Evolutionary conservation across 2,888 invertebrate genomes (phyloP), one percentile per base, ranked within the genome.

Genomic region (Nebria brevicollis): DNA sequence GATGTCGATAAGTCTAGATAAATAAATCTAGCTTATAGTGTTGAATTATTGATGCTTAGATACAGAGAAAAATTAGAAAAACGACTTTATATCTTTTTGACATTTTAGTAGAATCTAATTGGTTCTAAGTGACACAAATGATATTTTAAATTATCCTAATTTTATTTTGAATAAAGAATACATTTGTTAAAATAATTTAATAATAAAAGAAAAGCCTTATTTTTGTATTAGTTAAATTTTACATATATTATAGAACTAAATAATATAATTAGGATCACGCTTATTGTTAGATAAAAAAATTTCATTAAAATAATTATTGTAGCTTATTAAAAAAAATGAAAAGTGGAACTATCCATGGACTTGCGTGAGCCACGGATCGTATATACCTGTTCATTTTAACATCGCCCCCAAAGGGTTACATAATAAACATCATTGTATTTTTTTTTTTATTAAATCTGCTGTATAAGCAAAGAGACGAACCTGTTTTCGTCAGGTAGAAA

Each of bases 401-500:
- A 25, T 70, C 70, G 70, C 70, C 70, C 70, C 70, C 70, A 70
- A 70, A 70, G 70, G 20, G 25, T 70, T 70, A 70, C 20, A 70
- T 26, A 70, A 70, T 70, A 70, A 25, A 34, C 70, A 70, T 54
- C 54, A 54, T 54, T 54, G 70, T 25, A 70, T 70, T 70, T 20
- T 70, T 20, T 11, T 70, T 2, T 66, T 20, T 15, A 15, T 34
- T 25, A 11, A 70, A 25, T 70, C 7, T 70, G 70, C 54, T 54
- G 54, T 54, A 54, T 54, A 54, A 54, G 54, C 54, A 54, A 54
- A 54, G 54, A 54, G 13, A 25, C 6, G 34, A 70, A 70, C 70
- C 70, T 70, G 70, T 70, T 70, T 26, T 70, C 70, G 70, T 70
- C 20, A 70, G 70, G 70, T 70, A 70, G 34, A 70, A 70, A 70